Evolutionary conservation across 2,888 invertebrate species (phyloP).

Genomic region (Vandiemenella viatica): DNA sequence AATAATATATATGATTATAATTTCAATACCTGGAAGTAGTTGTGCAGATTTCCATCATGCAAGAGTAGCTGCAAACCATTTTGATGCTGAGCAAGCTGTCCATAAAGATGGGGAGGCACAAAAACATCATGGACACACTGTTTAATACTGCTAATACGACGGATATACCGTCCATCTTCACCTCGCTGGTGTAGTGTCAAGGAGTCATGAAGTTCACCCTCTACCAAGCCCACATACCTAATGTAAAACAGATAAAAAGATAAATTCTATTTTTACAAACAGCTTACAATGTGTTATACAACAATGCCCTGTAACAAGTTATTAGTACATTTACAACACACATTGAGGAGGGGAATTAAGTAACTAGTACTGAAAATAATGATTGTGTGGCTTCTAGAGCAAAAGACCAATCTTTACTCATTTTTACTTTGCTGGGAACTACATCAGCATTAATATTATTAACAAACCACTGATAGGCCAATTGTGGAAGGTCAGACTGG

Average conservation of each 20-base stretch:
- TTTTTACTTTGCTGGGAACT: too few species aligned
- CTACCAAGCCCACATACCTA: conserved; percentile 76
- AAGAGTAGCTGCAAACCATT: conserved; percentile 40
- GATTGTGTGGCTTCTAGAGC: too few species aligned
- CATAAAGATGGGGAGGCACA: conserved; percentile 68
- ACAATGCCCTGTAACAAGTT: too few species aligned
- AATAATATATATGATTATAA: too few species aligned
- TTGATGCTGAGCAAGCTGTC: conserved; percentile 60
- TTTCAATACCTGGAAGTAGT: conserved; percentile 31
- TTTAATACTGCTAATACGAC: conserved; percentile 40
- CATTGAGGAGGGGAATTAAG: neutral
- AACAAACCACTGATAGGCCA: too few species aligned
- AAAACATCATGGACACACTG: conserved; percentile 28
- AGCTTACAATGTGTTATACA: too few species aligned
- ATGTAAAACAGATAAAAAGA: neutral
- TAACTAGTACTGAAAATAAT: too few species aligned
- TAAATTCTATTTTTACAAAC: neutral
- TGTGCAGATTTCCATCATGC: conserved; percentile 35
- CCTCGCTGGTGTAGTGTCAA: conserved; percentile 69
- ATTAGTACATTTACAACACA: too few species aligned
- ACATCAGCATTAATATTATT: too few species aligned
- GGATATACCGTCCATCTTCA: conserved; percentile 59
- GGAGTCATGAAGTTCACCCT: conserved; percentile 75
- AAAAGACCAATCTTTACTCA: too few species aligned
- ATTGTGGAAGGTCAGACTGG: too few species aligned